Conservation (phyloP, 2,113 vertebrate species). For the Carlito syrichta region DNA sequence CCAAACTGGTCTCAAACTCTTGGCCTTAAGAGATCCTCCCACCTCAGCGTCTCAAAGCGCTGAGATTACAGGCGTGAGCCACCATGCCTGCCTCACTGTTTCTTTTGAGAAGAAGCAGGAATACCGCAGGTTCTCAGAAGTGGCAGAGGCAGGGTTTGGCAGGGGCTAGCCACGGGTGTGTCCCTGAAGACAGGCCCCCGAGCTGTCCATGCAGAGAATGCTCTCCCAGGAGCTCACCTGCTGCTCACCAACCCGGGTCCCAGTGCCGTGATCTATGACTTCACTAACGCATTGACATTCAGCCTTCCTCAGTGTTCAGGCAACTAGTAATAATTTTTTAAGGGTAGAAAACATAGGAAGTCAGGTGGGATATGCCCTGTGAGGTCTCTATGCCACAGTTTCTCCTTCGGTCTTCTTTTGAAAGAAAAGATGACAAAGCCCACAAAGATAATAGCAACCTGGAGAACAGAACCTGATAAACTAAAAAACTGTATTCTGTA, state of each 20-base stretch:
- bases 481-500: neutral
- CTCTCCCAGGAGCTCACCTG: fast-evolving
- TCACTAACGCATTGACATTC: neutral
- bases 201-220: no score
- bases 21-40: no score
- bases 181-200: neutral
- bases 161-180: fast-evolving
- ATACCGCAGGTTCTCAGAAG: neutral
- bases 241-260: neutral
- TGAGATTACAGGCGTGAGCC: no score
- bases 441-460: neutral
- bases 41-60: no score
- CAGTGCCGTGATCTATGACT: neutral
- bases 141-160: neutral
- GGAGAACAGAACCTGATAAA: neutral
- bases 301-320: neutral
- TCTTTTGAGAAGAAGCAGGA: neutral
- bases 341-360: neutral
- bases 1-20: no score
- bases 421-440: neutral
- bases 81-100: no score
- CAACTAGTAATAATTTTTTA: neutral
- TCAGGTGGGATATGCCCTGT: neutral
- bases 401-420: neutral
- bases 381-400: neutral